Conservation (phyloP, 2,797 vertebrate species). For the Hephaestus fuliginosus region DNA sequence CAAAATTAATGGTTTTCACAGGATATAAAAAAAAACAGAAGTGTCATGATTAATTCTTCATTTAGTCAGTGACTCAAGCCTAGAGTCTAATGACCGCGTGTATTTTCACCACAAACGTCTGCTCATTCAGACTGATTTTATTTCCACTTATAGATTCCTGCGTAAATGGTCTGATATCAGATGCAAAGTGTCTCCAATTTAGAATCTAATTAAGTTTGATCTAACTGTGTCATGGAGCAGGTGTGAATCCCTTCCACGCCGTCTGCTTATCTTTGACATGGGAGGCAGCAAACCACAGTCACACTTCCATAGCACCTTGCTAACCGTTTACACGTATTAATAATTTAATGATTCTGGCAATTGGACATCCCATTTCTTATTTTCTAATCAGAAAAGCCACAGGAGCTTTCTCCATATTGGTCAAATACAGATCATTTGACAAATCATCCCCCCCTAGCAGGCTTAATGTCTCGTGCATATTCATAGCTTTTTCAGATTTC, state of each 20-base stretch:
- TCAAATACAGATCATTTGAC: conserved; percentile 90
- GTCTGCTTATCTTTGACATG: conserved; percentile 53
- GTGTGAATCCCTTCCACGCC: conserved; percentile 74
- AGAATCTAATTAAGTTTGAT: conserved; percentile 90
- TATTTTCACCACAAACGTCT: not conserved
- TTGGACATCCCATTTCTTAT: conserved; percentile 74
- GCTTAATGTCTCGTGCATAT: conserved; percentile 88
- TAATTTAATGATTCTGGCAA: conserved; percentile 81
- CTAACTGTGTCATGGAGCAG: conserved; percentile 84
- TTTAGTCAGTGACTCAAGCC: not conserved
- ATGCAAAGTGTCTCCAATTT: conserved; percentile 90
- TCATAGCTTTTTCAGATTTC: conserved; percentile 89
- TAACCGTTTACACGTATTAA: conserved; percentile 79
- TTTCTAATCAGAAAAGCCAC: conserved; percentile 83
- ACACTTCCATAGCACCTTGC: conserved; percentile 62
- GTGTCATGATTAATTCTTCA: not conserved
- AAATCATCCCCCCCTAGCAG: conserved; percentile 84
- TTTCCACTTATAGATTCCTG: conserved; percentile 85
- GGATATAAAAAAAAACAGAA: not conserved
- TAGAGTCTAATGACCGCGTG: conserved; percentile 1
- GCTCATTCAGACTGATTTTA: conserved; percentile 26
- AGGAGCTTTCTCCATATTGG: conserved; percentile 84
- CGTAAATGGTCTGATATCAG: conserved; percentile 85
- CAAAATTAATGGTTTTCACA: not conserved
- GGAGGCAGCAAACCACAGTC: conserved; percentile 43